A percentile compares a stretch with the other conserved stretches of the same genome.
Conservation (phyloP, 1,140 invertebrate species). For the Halictus rubicundus region DNA sequence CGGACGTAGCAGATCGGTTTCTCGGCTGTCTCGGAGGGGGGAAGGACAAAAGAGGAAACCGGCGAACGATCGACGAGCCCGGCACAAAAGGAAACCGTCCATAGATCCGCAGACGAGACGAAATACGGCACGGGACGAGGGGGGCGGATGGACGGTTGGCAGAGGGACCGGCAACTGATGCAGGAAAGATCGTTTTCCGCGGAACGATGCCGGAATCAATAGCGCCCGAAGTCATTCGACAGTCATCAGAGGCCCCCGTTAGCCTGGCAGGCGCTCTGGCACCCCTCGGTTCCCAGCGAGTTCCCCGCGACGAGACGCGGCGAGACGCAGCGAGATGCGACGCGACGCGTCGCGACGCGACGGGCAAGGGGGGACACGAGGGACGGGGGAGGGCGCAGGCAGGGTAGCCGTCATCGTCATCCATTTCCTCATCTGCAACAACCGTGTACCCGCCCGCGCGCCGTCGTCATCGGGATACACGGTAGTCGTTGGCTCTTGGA, state of each 20-base stretch:
- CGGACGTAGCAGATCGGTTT: neutral
- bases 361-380: neutral
- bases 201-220: constrained; percentile 73
- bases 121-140: too few species aligned
- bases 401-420: constrained; percentile 23
- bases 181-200: constrained; percentile 34
- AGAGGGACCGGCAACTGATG: neutral
- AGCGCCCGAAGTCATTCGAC: constrained; percentile 78
- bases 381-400: neutral
- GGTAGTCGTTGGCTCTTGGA: constrained; percentile 23
- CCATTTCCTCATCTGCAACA: constrained; percentile 33
- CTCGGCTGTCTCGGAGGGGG: neutral
- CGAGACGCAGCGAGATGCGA: too few species aligned
- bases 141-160: neutral
- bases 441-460: constrained; percentile 16
- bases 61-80: constrained; percentile 5
- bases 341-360: neutral
- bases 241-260: constrained; percentile 72
- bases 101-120: neutral
- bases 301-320: neutral
- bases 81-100: neutral
- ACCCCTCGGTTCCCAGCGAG: constrained; percentile 14
- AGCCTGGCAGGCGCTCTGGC: neutral
- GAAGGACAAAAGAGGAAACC: neutral
- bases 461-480: constrained; percentile 21